phyloP scores from a whole-genome alignment of 2,113 vertebrate species.

The Gracilinanus agilis region DNA sequence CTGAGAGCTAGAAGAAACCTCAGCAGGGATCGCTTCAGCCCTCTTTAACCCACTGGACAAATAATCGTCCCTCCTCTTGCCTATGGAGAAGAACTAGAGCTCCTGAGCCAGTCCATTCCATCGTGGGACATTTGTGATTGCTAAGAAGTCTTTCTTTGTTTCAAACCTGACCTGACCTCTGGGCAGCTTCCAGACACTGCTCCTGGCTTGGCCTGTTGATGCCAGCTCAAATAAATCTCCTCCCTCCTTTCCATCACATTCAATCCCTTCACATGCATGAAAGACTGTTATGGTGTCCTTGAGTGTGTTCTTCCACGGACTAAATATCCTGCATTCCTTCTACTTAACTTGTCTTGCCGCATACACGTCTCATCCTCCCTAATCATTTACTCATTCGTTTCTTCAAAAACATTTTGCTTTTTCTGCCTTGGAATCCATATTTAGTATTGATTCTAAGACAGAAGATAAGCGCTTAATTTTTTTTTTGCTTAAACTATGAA shows the following conservation, averaged over 20 bases:
- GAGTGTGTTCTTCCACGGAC: not conserved
- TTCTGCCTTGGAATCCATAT: not conserved
- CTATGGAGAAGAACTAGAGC: not conserved
- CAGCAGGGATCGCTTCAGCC: not conserved
- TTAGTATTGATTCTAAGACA: too few species aligned
- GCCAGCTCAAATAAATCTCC: not conserved
- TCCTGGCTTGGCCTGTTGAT: not conserved
- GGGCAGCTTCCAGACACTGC: not conserved
- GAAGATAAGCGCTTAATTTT: too few species aligned
- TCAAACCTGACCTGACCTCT: not conserved
- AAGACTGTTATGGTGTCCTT: not conserved
- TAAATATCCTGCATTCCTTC: not conserved
- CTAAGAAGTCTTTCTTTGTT: not conserved
- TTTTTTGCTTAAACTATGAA: too few species aligned
- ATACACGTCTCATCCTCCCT: not conserved
- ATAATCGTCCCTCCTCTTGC: not conserved
- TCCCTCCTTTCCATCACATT: not conserved
- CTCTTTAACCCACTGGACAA: not conserved
- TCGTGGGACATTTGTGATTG: not conserved
- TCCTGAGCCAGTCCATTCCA: not conserved
- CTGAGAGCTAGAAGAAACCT: not conserved
- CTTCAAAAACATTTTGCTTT: not conserved
- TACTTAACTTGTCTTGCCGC: not conserved
- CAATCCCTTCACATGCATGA: not conserved
- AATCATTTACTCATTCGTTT: not conserved